Evolutionary conservation across 2,888 invertebrate genomes (phyloP).

Genomic region (Apocheima hispidaria): DNA sequence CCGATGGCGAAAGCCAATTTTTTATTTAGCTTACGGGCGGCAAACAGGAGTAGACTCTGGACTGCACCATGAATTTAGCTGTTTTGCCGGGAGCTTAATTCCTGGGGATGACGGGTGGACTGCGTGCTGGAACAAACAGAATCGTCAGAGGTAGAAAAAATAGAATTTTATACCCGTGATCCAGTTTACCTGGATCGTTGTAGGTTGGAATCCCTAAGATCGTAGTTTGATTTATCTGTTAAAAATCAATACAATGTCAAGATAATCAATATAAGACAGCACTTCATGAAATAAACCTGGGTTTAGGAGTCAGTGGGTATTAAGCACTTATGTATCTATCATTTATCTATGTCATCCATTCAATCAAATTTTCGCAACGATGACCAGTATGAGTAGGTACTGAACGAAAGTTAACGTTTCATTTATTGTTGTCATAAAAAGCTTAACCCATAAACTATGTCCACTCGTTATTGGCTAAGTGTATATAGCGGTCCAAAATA

Average conservation of each 20-base stretch:
- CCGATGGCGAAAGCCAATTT: neutral
- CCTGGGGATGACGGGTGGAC: conserved; percentile 66
- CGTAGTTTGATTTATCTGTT: too few species aligned
- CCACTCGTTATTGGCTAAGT: conserved; percentile 48
- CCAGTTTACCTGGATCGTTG: too few species aligned
- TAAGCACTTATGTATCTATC: too few species aligned
- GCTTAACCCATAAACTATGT: conserved; percentile 54
- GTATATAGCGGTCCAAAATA: too few species aligned
- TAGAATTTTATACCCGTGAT: neutral
- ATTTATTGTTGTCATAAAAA: conserved; percentile 59
- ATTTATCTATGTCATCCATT: neutral
- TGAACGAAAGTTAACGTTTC: conserved; percentile 49
- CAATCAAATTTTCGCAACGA: conserved; percentile 39
- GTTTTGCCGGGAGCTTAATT: conserved; percentile 43
- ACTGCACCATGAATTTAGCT: conserved; percentile 69
- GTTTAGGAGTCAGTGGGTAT: too few species aligned
- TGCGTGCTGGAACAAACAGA: conserved; percentile 69
- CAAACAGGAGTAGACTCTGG: conserved; percentile 67
- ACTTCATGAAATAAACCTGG: too few species aligned
- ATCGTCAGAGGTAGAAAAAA: too few species aligned
- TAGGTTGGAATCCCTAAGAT: too few species aligned
- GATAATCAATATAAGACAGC: too few species aligned
- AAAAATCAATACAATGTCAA: too few species aligned
- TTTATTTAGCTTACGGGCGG: conserved; percentile 55
- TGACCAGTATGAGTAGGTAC: conserved; percentile 6